phyloP scores from a whole-genome alignment of 1,140 invertebrate genomes.

The Lucilia cuprina region DNA sequence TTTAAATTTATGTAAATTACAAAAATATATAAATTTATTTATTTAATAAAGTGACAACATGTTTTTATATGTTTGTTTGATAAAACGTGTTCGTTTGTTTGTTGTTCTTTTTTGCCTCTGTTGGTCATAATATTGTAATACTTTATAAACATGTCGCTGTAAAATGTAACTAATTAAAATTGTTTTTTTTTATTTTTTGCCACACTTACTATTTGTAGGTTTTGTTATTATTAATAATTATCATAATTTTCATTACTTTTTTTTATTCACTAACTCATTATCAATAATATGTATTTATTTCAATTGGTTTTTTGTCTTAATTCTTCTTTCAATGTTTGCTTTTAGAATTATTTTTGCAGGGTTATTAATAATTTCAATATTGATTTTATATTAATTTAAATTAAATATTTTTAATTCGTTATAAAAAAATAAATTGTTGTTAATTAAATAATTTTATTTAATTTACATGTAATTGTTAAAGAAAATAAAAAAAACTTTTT shows the following conservation, averaged over 20 bases:
- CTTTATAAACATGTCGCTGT: slow-evolving; percentile 6
- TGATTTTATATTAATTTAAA: neutral
- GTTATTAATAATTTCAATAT: neutral
- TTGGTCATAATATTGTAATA: slow-evolving; percentile 17
- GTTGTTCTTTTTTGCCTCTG: neutral
- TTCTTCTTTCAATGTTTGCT: neutral
- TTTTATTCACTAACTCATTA: neutral
- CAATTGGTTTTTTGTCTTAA: neutral
- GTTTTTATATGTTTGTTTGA: neutral
- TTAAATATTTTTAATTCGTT: neutral
- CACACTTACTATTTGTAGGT: neutral
- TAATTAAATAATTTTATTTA: no score
- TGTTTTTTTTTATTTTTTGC: neutral
- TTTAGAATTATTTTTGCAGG: neutral
- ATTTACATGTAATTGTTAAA: no score
- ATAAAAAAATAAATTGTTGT: no score
- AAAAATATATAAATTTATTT: slow-evolving; percentile 32
- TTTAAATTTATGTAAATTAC: slow-evolving; percentile 35
- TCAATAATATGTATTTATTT: neutral
- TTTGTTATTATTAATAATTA: neutral
- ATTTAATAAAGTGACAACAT: slow-evolving; percentile 34
- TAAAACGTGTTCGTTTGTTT: neutral
- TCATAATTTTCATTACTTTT: neutral
- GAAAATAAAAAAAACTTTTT: no score
- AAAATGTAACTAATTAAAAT: slow-evolving; percentile 12